Base-by-base conservation (phyloP, 2,888 invertebrate genomes). In the Syrista parreyssii region DNA sequence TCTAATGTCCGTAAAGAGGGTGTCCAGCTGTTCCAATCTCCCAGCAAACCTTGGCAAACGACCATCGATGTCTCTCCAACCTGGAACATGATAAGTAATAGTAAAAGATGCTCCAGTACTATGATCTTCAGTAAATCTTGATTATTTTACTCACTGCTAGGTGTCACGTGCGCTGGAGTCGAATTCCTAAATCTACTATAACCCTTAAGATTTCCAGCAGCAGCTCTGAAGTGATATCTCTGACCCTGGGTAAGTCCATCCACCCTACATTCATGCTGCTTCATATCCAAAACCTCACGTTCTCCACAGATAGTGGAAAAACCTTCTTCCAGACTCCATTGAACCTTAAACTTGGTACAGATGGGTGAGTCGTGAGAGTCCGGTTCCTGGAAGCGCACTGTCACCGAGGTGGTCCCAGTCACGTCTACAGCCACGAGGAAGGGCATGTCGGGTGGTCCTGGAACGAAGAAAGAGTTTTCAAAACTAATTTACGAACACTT, bases 131-230 rank as follows among this genome's bases (percentile, higher is more conserved):
- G 34, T 75, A 40, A 79, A 75, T 73, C 31, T 33, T 40, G 68
- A 76, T 33, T 69, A 23, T 68, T 30, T 71, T 80, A 94, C 96
- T 95, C 91, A 97, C 98, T 97, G 85, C 98, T 98, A 23, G 98
- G 98, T 72, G 97, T 95, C 12, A 98, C 96, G 86, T 96, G 96
- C 72, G 95, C 93, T 1, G 98, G 98, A 68, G 95, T 95, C 0
- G 98, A 96, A 15, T 94, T 93, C 68, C 95, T 93, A 87, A 94
- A 96, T 23, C 94, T 93, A 40, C 98, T 97, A 94, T 95, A 98
- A 1, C 98, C 98, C 89, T 97, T 97, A 82, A 98, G 93, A 89
- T 99, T 99, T 75, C 98, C 98, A 75, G 97, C 97, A n/a, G 96
- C 94, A 0, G 97, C 97, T 80, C 98, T 94, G 91, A 98, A 97